Evolutionary conservation across 1,140 invertebrate species (phyloP), one percentile per base, ranked within the genome.

Genomic region (Lepeophtheirus salmonis): DNA sequence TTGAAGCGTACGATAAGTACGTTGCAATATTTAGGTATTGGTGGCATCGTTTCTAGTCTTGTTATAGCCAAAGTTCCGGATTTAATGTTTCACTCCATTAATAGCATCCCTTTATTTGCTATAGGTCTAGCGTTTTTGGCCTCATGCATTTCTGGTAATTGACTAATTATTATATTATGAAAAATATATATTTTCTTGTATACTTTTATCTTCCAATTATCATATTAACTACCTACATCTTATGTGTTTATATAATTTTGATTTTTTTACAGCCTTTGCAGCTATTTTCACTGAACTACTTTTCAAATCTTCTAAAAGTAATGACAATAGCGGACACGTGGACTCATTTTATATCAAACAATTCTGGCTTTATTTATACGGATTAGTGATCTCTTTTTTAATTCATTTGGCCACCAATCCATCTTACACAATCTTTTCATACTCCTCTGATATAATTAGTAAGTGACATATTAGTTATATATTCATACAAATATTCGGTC

Each of bases 321-420:
- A 13, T 12, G 52, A 1, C 20, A 17, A 3, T 23, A 57, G 54
- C 4, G 50, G 6, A 41, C n/a, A 6, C 6, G n/a, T 52, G 1
- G 59, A 61, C 60, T 21, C 16, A 2, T 61, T 61, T 18, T 41
- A 60, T 16, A 50, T 50, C 3, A 48, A 61, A 22, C 59, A 61
- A 23, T 61, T 61, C 21, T 61, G 59, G 59, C 25, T 61, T n/a
- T 61, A 61, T 24, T 61, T 55, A 12, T 61, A 61, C 21, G 59
- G 59, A 1, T 22, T 53, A 4, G 1, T 61, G 3, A 24, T 60
- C 2, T 51, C 30, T 12, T 2, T 21, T 16, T 16, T 52, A 20
- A 18, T 52, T 16, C 49, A 60, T 51, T 13, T 60, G 1, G 20
- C 49, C 1, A 12, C 57, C 57, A 60, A 60, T 60, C 57, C 49